Percentiles rank a stretch among this genome's conserved stretches.
Conservation (phyloP, 2,113 vertebrate genomes). For the Polypterus bichir region DNA sequence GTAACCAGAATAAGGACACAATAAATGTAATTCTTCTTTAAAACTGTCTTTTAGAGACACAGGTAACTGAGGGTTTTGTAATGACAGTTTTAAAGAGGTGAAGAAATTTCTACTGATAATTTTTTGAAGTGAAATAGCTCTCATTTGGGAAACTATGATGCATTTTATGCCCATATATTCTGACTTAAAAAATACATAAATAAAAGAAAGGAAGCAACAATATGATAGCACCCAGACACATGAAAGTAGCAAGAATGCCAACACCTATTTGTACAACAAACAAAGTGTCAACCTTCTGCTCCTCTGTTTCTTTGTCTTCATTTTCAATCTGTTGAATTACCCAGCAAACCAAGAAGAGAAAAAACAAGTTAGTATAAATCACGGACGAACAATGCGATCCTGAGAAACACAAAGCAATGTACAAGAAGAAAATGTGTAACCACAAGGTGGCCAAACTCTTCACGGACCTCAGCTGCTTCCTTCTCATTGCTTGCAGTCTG, state of each 20-base stretch:
- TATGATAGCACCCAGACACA: constrained; percentile 18
- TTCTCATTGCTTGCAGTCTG: constrained; percentile 32
- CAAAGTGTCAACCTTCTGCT: constrained; percentile 36
- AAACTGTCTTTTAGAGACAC: too few relatives aligned
- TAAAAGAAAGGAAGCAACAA: constrained; percentile 24
- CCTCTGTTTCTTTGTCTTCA: constrained; percentile 34
- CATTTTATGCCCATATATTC: too few relatives aligned
- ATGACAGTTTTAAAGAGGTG: too few relatives aligned
- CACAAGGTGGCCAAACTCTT: constrained; percentile 25
- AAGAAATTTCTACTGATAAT: too few relatives aligned
- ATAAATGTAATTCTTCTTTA: too few relatives aligned
- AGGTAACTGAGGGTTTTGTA: too few relatives aligned
- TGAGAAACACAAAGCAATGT: background rate
- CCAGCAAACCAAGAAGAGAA: constrained; percentile 15
- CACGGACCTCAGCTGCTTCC: constrained; percentile 62
- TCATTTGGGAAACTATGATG: too few relatives aligned
- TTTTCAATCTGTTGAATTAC: constrained; percentile 36
- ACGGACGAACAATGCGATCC: background rate
- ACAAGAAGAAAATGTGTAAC: constrained; percentile 22
- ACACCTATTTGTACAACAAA: constrained; percentile 23
- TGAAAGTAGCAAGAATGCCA: constrained; percentile 10
- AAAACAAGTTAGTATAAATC: constrained; percentile 7
- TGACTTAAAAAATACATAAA: constrained; percentile 45
- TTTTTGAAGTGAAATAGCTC: too few relatives aligned
- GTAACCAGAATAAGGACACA: too few relatives aligned